Base-by-base conservation (phyloP, 1,140 invertebrate genomes). In the Hestina assimilis region DNA sequence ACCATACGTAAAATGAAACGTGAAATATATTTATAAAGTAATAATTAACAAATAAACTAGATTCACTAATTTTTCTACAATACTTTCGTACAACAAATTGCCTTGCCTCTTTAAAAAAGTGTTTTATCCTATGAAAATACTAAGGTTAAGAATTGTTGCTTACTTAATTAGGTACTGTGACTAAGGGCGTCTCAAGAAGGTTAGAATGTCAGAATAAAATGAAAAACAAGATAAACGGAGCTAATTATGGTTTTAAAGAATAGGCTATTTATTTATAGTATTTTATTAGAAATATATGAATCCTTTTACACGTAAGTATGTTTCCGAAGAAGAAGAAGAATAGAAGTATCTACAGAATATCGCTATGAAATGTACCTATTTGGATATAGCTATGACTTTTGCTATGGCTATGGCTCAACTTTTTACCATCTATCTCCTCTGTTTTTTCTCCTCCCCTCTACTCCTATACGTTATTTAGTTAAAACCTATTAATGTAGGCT, bases 161-260 rank as follows among this genome's bases (percentile, higher is more conserved):
- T 17, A 38, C 33, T 38, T 38, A 75, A 78, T 78, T 71, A 75
- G 70, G 54, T 35, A 48, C 66, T 66, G 63, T 45, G 53, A 56
- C 72, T 55, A 78, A 75, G 75, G 60, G 45, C 51, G 54, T 58
- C 33, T 38, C 33, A 17, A 38, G 57, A 53, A 56, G 51, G 11
- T 28, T 45, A 54, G 55, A 63, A 51, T 50, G 12, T 24, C 28
- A 45, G 28, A 7, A 42, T 14, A 43, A 40, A 56, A 26, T 17
- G 42, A 53, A 38, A 33, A 57, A 62, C 48, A 41, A 21, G 40
- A 26, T 11, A 26, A 46, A 66, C 61, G 63, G 63, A 66, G 60
- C 69, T 68, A 63, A 68, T 68, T 65, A 68, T 51, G 46, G 51
- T 47, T 57, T 14, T 19, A 3, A 35, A 35, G n/a, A 15, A 35